Evolutionary conservation across 1,140 invertebrate genomes (phyloP).

Genomic region (Drosophila pseudoobscura): DNA sequence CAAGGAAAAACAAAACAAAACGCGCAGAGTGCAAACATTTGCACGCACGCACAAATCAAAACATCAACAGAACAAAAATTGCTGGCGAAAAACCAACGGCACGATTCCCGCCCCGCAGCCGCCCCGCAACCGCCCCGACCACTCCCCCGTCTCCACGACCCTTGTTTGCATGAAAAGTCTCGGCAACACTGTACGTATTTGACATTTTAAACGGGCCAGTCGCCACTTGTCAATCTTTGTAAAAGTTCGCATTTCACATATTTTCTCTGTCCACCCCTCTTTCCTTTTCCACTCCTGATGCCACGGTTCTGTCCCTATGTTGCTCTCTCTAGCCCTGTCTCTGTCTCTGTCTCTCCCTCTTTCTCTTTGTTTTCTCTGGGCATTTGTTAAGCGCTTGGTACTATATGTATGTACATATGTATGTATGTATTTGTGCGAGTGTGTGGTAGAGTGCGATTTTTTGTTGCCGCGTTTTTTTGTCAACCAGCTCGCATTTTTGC

Average conservation of each 20-base stretch:
- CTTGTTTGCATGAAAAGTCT: conserved; percentile 72
- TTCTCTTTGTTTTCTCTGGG: conserved; percentile 7
- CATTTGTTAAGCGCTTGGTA: background rate
- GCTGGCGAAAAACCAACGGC: conserved; percentile 64
- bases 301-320: conserved; percentile 45
- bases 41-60: conserved; percentile 80
- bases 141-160: background rate
- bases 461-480: conserved; percentile 30
- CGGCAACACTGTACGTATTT: conserved; percentile 77
- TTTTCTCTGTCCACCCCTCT: conserved; percentile 43
- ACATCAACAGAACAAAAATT: conserved; percentile 75
- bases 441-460: conserved; percentile 7
- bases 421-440: background rate
- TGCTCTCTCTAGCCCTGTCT: conserved; percentile 11
- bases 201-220: conserved; percentile 80
- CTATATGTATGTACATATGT: too few species aligned
- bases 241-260: conserved; percentile 80
- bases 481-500: conserved; percentile 65
- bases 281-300: conserved; percentile 26
- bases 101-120: background rate
- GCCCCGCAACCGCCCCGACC: background rate
- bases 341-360: conserved; percentile 1
- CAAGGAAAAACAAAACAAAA: conserved; percentile 70
- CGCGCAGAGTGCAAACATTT: conserved; percentile 75
- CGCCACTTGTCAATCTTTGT: conserved; percentile 81